These are phyloP conservation scores for Hemichromis elongatus DNA, from an alignment of 2,113 vertebrate genomes.

Conservation along the genomic window DNA sequence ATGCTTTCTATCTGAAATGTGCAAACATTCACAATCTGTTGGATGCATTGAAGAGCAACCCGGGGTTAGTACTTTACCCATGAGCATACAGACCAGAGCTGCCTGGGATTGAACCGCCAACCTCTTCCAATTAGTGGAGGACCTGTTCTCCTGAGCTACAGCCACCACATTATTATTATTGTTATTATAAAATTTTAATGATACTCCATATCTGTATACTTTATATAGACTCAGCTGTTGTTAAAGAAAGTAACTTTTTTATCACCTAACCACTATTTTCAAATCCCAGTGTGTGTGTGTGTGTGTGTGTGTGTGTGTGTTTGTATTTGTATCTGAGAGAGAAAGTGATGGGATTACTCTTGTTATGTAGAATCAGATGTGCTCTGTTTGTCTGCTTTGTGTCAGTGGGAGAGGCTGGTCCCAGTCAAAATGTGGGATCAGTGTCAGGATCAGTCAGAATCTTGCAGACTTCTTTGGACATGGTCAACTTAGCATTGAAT, in stretches of 20 bases:
- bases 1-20: no score
- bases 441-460: constrained; percentile 55
- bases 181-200: neutral
- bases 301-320: neutral
- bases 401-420: constrained; percentile 30
- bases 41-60: no score
- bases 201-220: neutral
- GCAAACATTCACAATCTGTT: no score
- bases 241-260: neutral
- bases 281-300: constrained; percentile 1
- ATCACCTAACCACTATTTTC: neutral
- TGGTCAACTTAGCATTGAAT: constrained; percentile 10
- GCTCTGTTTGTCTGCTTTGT: constrained; percentile 62
- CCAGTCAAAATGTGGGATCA: constrained; percentile 48
- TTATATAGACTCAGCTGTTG: neutral
- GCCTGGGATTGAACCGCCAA: no score
- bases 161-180: neutral
- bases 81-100: no score
- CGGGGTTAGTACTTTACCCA: no score
- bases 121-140: neutral
- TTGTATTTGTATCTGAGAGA: neutral
- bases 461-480: constrained; percentile 12
- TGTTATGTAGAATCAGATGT: constrained; percentile 58
- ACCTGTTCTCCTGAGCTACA: neutral
- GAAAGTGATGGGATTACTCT: constrained; percentile 50